phyloP scores from a whole-genome alignment of 1,140 invertebrate genomes.

The Andrena cerasifolii region DNA sequence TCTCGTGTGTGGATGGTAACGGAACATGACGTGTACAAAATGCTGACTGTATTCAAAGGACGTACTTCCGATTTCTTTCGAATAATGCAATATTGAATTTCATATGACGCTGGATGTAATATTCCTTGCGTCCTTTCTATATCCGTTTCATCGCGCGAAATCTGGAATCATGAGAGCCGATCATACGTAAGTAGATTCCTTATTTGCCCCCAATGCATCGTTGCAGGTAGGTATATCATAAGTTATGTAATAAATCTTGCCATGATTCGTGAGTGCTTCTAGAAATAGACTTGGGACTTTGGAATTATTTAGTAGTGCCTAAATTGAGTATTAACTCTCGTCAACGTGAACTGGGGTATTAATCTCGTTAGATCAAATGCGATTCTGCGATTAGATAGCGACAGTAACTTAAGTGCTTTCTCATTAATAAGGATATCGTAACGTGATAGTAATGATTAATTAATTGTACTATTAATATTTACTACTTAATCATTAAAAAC shows the following conservation, averaged over 20 bases:
- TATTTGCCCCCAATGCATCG: neutral
- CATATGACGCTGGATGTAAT: slow-evolving; percentile 35
- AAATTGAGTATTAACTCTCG: too few relatives aligned
- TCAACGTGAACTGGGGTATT: too few relatives aligned
- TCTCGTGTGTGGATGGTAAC: neutral
- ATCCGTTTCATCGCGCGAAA: slow-evolving; percentile 6
- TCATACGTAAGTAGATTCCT: neutral
- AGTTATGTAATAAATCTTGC: neutral
- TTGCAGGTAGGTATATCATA: neutral
- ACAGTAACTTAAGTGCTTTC: too few relatives aligned
- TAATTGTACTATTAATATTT: too few relatives aligned
- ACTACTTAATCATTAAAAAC: too few relatives aligned
- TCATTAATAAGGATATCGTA: too few relatives aligned
- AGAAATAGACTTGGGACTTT: too few relatives aligned
- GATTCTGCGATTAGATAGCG: too few relatives aligned
- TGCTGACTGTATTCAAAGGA: neutral
- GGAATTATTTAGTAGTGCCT: too few relatives aligned
- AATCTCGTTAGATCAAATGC: too few relatives aligned
- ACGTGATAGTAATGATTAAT: too few relatives aligned
- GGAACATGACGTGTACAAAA: neutral
- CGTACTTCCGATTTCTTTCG: slow-evolving; percentile 42
- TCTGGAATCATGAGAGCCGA: neutral
- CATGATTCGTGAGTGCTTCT: too few relatives aligned
- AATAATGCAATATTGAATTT: slow-evolving; percentile 42
- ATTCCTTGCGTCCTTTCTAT: neutral